Percentiles rank a stretch among this genome's conserved stretches.
Conservation (phyloP, 1,140 invertebrate genomes). For the Drosophila littoralis region DNA sequence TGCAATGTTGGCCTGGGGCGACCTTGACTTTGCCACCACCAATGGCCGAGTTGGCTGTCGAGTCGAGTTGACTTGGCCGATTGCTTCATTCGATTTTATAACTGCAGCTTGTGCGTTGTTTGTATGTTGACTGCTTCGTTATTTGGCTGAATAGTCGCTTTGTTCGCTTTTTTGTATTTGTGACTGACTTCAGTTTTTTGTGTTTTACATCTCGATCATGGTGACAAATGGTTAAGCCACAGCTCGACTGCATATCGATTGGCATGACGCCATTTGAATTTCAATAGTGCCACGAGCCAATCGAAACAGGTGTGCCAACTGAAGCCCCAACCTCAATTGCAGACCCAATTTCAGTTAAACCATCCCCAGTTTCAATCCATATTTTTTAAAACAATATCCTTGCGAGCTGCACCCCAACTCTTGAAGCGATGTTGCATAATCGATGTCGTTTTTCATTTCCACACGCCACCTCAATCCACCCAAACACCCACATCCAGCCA, state of each 20-base stretch:
- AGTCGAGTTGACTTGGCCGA: conserved; percentile 19
- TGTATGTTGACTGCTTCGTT: conserved; percentile 21
- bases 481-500: conserved; percentile 8
- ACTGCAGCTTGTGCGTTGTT: conserved; percentile 27
- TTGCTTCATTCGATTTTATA: conserved; percentile 43
- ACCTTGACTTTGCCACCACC: conserved; percentile 69
- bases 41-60: conserved; percentile 23
- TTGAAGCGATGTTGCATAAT: conserved; percentile 63
- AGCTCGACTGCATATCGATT: conserved; percentile 44
- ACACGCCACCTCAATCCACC: conserved; percentile 10
- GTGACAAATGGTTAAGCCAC: conserved; percentile 31
- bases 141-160: conserved; percentile 4
- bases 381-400: conserved; percentile 65
- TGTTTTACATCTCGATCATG: background rate
- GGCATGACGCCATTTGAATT: conserved; percentile 44
- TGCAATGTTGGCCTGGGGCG: conserved; percentile 49
- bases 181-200: conserved; percentile 17
- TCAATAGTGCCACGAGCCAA: conserved; percentile 37
- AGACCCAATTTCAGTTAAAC: conserved; percentile 33
- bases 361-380: conserved; percentile 13
- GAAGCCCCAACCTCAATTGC: conserved; percentile 6
- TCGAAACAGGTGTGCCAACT: conserved; percentile 28
- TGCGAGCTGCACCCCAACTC: conserved; percentile 10
- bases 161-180: background rate
- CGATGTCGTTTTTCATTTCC: conserved; percentile 73